Evolutionary conservation across 2,888 invertebrate genomes (phyloP), one percentile per base, ranked within the genome.

Genomic region (Mycalesis mineus): DNA sequence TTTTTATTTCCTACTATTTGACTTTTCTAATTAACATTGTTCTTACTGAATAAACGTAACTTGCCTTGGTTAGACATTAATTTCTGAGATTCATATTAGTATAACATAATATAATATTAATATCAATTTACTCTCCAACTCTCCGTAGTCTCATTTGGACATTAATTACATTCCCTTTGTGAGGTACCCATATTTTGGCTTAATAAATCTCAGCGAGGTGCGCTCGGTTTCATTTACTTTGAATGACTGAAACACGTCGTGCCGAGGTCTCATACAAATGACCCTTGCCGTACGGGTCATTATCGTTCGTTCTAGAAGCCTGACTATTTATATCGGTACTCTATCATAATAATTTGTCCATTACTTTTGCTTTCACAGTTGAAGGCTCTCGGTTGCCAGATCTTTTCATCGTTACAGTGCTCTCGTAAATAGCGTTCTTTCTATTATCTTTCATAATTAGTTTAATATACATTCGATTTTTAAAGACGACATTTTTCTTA

Each of bases 111-210:
- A 15, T 6, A n/a, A 48, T 36, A 48, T 48, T 48, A 17, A 47
- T 47, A 31, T 11, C 33, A 31, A 47, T 47, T 33, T 15, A 33
- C 47, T 33, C 7, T 15, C 49, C 39, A 45, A 60, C 49, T 57
- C 49, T 53, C 49, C 53, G 45, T 56, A 56, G 22, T 53, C 56
- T 39, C 39, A 53, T 60, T 60, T 53, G 37, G n/a, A 49, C 49
- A 49, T 49, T 49, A 49, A 49, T 60, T 53, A 53, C 44, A 48
- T 29, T 37, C 53, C 60, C 60, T 60, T 60, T 60, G 53, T 49
- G 41, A 44, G 36, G 45, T 51, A 17, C 14, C 1, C 14, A 15
- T 15, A 14, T 15, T 14, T 40, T 15, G 14, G 57, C 42, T 52
- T 58, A 50, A 55, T 61, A 54, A 57, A 55, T 58, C 55, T 51